Evolutionary conservation across 1,140 invertebrate species (phyloP).

Genomic region (Dolichoris vasculosae): DNA sequence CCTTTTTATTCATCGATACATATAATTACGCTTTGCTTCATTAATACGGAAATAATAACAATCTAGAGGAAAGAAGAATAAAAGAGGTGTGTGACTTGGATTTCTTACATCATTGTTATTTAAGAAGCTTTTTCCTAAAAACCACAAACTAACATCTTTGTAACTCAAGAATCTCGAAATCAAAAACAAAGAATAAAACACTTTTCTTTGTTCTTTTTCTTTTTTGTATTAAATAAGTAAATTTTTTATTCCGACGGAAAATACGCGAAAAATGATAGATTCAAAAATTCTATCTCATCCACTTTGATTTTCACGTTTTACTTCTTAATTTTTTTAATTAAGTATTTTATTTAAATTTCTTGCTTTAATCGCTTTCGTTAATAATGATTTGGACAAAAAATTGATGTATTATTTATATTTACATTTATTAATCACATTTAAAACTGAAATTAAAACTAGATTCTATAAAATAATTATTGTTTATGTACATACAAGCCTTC

Average conservation of each 20-base stretch:
- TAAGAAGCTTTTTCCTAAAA: conserved; percentile 11
- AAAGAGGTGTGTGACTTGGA: conserved; percentile 1
- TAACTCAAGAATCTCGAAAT: conserved; percentile 27
- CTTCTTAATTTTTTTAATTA: not conserved
- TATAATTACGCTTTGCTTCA: conserved; percentile 21
- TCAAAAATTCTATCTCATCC: conserved; percentile 9
- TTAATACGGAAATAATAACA: conserved; percentile 2
- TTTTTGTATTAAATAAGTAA: not conserved
- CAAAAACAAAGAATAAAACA: not conserved
- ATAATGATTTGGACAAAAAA: not conserved
- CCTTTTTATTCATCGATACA: conserved; percentile 6
- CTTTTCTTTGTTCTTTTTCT: conserved; percentile 18
- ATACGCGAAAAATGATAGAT: not conserved
- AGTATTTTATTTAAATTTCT: not conserved
- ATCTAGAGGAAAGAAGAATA: conserved; percentile 16
- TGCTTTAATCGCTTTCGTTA: not conserved
- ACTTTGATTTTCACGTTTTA: not conserved
- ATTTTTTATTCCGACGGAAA: not conserved
- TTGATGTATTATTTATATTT: not conserved
- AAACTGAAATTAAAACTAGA: not conserved
- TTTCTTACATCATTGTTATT: not conserved
- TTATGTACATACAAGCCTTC: not conserved
- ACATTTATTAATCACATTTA: not conserved
- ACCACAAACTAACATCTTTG: not conserved
- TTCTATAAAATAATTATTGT: not conserved